Evolutionary conservation across 2,797 vertebrate species (phyloP).

Genomic region (Columba guinea): DNA sequence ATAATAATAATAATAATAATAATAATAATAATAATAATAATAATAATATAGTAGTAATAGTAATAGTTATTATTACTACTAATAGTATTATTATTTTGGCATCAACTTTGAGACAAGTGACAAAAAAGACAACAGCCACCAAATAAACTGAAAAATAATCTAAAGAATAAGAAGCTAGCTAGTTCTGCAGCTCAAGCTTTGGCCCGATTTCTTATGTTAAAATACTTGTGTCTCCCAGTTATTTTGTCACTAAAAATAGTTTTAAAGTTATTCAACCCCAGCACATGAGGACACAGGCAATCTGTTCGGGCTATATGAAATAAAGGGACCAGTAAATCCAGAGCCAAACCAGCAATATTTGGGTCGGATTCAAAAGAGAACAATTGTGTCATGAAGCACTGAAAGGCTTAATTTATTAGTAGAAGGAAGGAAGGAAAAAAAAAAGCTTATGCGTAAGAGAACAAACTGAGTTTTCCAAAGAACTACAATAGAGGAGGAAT

Average conservation of each 20-base stretch:
- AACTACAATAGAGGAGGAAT: constrained; percentile 16
- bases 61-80: not conserved
- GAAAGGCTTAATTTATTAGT: not conserved
- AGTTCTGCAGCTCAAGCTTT: not conserved
- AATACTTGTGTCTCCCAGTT: constrained; percentile 17
- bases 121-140: not conserved
- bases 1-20: no score
- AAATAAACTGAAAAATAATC: not conserved
- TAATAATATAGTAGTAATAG: no score
- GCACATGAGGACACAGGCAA: not conserved
- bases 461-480: not conserved
- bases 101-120: not conserved
- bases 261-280: not conserved
- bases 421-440: fast-evolving
- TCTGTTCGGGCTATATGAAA: not conserved
- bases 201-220: not conserved
- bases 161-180: not conserved
- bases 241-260: constrained; percentile 23
- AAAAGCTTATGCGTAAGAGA: not conserved
- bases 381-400: not conserved
- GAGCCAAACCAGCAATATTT: not conserved
- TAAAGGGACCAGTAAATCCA: not conserved
- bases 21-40: no score
- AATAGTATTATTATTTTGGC: not conserved
- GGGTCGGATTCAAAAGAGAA: not conserved